A percentile compares a stretch with the other conserved stretches of the same genome.
Conservation (phyloP, 2,113 vertebrate genomes). For the Coreoperca whiteheadi region DNA sequence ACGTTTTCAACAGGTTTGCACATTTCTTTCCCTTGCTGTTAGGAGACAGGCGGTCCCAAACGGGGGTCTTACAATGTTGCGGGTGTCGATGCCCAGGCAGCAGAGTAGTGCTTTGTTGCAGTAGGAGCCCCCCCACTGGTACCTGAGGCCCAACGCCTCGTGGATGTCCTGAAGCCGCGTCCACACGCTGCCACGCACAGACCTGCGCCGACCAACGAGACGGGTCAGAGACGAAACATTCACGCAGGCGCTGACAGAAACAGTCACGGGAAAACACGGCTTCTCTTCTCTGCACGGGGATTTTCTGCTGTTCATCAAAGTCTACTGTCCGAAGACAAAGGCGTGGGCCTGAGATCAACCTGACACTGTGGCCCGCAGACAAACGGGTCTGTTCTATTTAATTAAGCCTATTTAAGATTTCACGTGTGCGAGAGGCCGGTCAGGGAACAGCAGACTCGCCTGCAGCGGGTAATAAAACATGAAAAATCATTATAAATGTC, state of each 20-base stretch:
- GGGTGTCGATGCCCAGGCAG: constrained; percentile 96
- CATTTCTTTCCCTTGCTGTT: neutral
- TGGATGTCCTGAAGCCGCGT: constrained; percentile 92
- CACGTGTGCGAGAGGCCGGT: no score
- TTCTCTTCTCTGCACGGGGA: neutral
- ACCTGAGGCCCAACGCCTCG: constrained; percentile 90
- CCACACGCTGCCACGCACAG: constrained; percentile 86
- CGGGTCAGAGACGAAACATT: neutral
- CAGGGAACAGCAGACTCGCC: no score
- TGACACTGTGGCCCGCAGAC: no score
- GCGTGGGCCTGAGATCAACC: no score
- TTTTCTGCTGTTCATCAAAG: no score
- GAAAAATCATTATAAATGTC: no score
- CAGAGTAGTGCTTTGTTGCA: constrained; percentile 97
- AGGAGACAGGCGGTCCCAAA: neutral
- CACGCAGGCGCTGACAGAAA: no score
- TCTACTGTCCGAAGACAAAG: no score
- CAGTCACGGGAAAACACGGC: no score
- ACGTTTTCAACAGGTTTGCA: neutral
- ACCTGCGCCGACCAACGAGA: constrained; percentile 76
- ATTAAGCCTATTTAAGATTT: no score
- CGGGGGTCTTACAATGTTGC: constrained; percentile 94
- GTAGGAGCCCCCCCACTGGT: constrained; percentile 98
- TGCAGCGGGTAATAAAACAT: no score
- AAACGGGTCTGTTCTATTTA: no score